Base-by-base conservation (phyloP, 2,888 invertebrate species). In the Ischnus inquisitorius region DNA sequence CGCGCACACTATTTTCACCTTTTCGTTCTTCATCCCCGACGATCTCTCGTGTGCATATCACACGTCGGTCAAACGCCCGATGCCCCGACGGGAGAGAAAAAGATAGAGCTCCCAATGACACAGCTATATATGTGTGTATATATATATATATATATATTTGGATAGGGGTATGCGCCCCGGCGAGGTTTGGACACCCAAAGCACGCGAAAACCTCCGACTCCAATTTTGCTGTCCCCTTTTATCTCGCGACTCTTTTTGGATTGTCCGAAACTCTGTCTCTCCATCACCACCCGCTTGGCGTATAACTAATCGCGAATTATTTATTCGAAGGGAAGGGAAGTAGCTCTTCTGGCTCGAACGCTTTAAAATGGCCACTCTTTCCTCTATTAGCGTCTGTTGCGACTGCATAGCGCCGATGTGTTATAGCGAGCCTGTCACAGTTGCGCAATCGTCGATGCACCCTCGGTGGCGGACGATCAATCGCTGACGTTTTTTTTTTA, bases 21-120 rank as follows among this genome's bases (percentile, higher is more conserved):
- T 25, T 57, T 22, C 67, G 57, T 68, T 60, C 43, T 57, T 54
- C 74, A 78, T 81, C 74, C 77, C 68, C 72, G 68, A 28, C 39
- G 87, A 88, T 88, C 90, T 88, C 90, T 82, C 83, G 83, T 90
- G 90, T 90, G 90, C 92, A 92, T 91, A 92, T 92, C 92, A 90
- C 92, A 90, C 92, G 91, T 91, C 91, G 92, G 91, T 92, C 92
- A 92, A 92, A 92, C 90, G 91, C 90, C 91, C 77, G 67, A 16
- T 54, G 54, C 54, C 8, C 54, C 16, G 48, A 48, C n/a, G 48
- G 19, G 54, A 12, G 54, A 54, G 54, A 10, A 16, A 22, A 19
- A 22, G 54, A 16, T 16, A 22, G 22, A 3, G 12, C 48, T 4
- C 86, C 89, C 91, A 90, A 92, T 92, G 90, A 91, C 91, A 92